These are phyloP conservation scores for Strongylocentrotus purpuratus DNA, from an alignment of 35 echinoderm and acorn worm species.

Conservation along the genomic window DNA sequence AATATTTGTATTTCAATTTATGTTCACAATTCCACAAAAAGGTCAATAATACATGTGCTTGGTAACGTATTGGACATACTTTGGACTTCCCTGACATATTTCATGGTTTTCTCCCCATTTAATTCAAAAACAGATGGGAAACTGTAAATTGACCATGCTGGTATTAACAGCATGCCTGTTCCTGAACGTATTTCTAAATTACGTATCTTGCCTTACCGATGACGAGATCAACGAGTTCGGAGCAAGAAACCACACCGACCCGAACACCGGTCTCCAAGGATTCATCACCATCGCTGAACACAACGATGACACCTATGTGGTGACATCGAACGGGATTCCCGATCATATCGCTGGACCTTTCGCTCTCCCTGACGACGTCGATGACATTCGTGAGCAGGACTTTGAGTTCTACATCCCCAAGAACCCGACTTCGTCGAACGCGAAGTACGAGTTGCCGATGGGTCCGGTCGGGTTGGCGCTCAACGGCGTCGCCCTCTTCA, in stretches of 20 bases:
- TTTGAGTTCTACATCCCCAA: slow-evolving; percentile 50
- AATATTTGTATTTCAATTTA: too few relatives aligned
- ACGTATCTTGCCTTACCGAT: slow-evolving; percentile 33
- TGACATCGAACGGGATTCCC: slow-evolving; percentile 64
- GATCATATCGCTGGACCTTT: slow-evolving; percentile 60
- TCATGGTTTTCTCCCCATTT: neutral
- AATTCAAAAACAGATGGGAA: neutral
- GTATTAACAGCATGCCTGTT: neutral
- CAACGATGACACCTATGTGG: slow-evolving; percentile 15
- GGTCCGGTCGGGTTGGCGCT: slow-evolving; percentile 51
- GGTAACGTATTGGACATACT: too few relatives aligned
- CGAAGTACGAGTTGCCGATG: neutral
- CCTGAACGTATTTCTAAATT: neutral
- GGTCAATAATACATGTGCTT: too few relatives aligned
- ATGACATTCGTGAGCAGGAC: slow-evolving; percentile 52
- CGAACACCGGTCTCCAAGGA: slow-evolving; percentile 67
- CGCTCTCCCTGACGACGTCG: neutral
- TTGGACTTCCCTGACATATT: too few relatives aligned
- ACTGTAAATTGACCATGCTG: neutral
- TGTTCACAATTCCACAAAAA: too few relatives aligned
- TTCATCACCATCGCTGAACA: slow-evolving; percentile 48
- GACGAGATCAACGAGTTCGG: slow-evolving; percentile 52
- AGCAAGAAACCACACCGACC: slow-evolving; percentile 54
- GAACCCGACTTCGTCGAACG: slow-evolving; percentile 25
- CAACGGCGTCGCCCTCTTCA: slow-evolving; percentile 46